Conservation (phyloP, 2,888 invertebrate genomes). For the Ophioninae sp. region DNA sequence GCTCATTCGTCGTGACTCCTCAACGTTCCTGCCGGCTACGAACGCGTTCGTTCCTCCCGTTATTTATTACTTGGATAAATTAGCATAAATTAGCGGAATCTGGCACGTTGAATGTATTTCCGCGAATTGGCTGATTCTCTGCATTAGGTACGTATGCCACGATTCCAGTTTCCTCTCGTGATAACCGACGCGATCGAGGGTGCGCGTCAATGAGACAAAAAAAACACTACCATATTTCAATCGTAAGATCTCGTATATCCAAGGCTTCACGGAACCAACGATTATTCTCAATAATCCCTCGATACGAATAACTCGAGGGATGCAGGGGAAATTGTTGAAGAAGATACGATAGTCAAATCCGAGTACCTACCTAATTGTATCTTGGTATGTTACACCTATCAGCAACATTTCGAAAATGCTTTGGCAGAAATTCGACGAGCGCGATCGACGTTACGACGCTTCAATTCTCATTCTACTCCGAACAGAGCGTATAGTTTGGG, state of each 20-base stretch:
- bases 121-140: constrained; percentile 28
- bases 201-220: neutral
- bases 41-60: constrained; percentile 77
- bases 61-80: constrained; percentile 79
- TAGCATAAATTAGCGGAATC: constrained; percentile 80
- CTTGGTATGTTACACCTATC: constrained; percentile 37
- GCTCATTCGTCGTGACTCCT: constrained; percentile 8
- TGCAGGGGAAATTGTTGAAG: too few relatives aligned
- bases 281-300: too few relatives aligned
- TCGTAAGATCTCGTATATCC: neutral
- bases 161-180: neutral
- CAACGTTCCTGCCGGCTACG: constrained; percentile 64
- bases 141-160: neutral
- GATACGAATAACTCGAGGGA: too few relatives aligned
- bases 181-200: constrained; percentile 15
- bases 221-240: neutral
- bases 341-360: too few relatives aligned
- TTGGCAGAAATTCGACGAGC: constrained; percentile 72
- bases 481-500: constrained; percentile 15
- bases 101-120: constrained; percentile 67
- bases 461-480: constrained; percentile 65
- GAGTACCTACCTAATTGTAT: too few relatives aligned
- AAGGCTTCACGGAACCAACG: neutral
- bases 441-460: constrained; percentile 66
- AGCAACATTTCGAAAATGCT: constrained; percentile 54